Base-by-base conservation (phyloP, 2,113 vertebrate genomes). In the Mungos mungo region DNA sequence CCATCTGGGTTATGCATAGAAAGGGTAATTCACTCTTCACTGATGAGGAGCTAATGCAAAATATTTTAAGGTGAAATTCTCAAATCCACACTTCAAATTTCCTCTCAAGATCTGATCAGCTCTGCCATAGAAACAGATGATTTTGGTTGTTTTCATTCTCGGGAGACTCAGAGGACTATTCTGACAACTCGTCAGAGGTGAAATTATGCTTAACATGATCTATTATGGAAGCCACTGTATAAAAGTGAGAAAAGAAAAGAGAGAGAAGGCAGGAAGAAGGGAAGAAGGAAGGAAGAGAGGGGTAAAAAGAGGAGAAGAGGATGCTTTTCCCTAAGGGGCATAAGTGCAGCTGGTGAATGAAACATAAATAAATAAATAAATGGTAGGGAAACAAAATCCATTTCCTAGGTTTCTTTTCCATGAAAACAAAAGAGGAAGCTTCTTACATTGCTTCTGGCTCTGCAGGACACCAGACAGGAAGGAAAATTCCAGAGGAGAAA, bases 1-100 rank as follows among this genome's bases (percentile, higher is more conserved):
- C 16, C 3, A 21, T 35, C 60, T 21, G 21, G 19, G 7, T 35
- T 72, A 47, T 4, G 76, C 7, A 3, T 11, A 33, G 52, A 33
- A 47, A 45, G 12, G 6, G 7, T 54, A 19, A 76, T n/a, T n/a
- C 92, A 57, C 35, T 33, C 45, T 47, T 81, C 66, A 77, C 57
- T 54, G 95, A 94, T 57, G 90, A 92, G 33, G 60, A 41, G 9
- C 38, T 66, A 90, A 90, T 52, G 23, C 7, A 92, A 82, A 88
- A 31, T 83, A 63, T 90, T 89, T 88, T 33, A 87, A 84, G 52
- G 7, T 10, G 57, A 16, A 69, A 68, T 21, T 52, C 29, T 68
- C 25, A 86, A 65, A 27, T 14, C 21, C 68, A 84, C 8, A 29
- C 41, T 71, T 94, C 19, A 45, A 54, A 41, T 57, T 71, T 82